Evolutionary conservation across 2,797 vertebrate genomes (phyloP), one percentile per base, ranked within the genome.

Genomic region (Microchirus variegatus): DNA sequence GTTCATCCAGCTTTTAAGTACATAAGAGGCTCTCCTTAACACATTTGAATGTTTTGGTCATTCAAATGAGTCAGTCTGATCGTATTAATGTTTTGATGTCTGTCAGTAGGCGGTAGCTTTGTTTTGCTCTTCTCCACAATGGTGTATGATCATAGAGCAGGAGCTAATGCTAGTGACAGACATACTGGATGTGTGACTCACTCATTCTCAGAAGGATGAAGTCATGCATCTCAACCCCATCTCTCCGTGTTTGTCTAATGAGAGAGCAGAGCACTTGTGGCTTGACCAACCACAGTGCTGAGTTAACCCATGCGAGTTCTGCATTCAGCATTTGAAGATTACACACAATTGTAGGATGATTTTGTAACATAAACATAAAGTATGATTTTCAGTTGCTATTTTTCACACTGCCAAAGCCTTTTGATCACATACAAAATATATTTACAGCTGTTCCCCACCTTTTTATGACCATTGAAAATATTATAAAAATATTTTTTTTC

Each of bases 201-300:
- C 46, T 17, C 9, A 50, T 70, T 76, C 58, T 74, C 45, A 53
- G 55, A 86, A 66, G 56, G 65, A 83, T 90, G 83, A 91, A 58
- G 63, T 91, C 82, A 91, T 83, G 54, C 72, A 26, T 48, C 43
- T 48, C 53, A 18, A 41, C 41, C 31, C 4, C 3, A 0, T 44
- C 17, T 46, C 14, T 40, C 36, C 47, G n/a, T 65, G 37, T 66
- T 17, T 67, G 40, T 66, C 58, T 38, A 8, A 26, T 47, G 15
- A 60, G 65, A 47, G 63, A 62, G 18, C 16, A 16, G 42, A 36
- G 18, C 9, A 26, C 3, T 22, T 10, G 22, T 31, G 64, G 37
- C 3, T 54, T 59, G 47, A 61, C 26, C 26, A 38, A 44, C 49
- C 59, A 18, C 41, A 47, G 1, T 19, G 9, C 10, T 49, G 15